Base-by-base conservation (phyloP, 2,888 invertebrate species). In the Aphrophora alni region DNA sequence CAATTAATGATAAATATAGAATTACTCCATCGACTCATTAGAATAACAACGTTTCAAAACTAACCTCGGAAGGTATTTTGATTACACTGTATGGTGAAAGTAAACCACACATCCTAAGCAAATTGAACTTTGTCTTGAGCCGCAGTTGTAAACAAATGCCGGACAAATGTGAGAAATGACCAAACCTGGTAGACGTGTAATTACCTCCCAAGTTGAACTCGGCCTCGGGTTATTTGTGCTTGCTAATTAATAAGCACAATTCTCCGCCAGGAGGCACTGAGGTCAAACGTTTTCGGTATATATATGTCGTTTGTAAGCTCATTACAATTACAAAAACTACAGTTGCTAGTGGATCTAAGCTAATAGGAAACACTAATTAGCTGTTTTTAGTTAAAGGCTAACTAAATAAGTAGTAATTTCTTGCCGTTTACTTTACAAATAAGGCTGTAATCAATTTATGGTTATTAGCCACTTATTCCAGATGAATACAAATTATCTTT, bases 121-220 rank as follows among this genome's bases (percentile, higher is more conserved):
- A 2, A 3, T 2, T 14, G n/a, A 59, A 59, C 59, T 59, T 59
- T 21, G 59, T 59, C 59, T 59, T 21, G 21, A 21, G 59, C 59
- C n/a, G 59, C n/a, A 7, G 59, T 59, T 59, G 59, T 59, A 59
- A 59, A 59, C 59, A 59, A 59, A 59, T 59, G 21, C n/a, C 59
- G 21, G n/a, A 59, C 59, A 59, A 59, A 59, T 59, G 59, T 59
- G 59, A 59, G 59, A 59, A 59, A 59, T 59, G 59, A 59, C n/a
- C 59, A 59, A 59, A 21, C 59, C 59, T 59, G 59, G 59, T 59
- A 59, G 44, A 44, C 44, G 12, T 44, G 14, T 44, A 44, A 44
- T 44, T 44, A 44, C 59, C 59, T n/a, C 59, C 59, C 59, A 59
- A 21, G 59, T 59, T 59, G 59, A 21, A 59, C 59, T 21, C 21